Conservation (phyloP, 2,113 vertebrate genomes). For the Lamprologus tigripictilis region DNA sequence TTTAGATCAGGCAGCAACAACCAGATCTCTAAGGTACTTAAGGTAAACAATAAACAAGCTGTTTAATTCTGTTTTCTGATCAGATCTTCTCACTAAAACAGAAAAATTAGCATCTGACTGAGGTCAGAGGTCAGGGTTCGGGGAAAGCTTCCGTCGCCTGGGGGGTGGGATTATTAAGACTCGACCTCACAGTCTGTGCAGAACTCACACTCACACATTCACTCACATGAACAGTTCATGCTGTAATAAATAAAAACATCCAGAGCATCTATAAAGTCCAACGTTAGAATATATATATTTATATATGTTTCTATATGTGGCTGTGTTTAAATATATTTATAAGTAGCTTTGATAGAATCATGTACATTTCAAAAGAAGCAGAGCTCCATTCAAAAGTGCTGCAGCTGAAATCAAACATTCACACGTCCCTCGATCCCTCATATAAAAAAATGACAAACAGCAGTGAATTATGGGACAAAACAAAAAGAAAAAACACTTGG, state of each 20-base stretch:
- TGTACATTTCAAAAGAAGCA: background rate
- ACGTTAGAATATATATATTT: constrained; percentile 20
- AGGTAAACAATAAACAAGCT: background rate
- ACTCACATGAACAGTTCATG: constrained; percentile 24
- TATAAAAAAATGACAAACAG: background rate
- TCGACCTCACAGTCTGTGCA: constrained; percentile 14
- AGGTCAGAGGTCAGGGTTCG: background rate
- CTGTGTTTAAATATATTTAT: constrained; percentile 25
- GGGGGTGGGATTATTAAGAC: constrained; percentile 26
- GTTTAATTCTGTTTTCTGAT: background rate
- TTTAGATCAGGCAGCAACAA: background rate
- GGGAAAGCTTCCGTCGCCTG: background rate
- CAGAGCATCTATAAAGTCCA: constrained; percentile 18
- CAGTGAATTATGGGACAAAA: background rate
- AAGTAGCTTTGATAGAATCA: background rate
- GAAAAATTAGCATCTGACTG: background rate
- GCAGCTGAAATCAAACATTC: background rate
- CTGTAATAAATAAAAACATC: constrained; percentile 62
- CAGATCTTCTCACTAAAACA: background rate
- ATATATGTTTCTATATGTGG: background rate
- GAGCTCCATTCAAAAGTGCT: background rate
- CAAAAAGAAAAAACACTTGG: rapidly evolving
- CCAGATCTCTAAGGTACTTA: background rate
- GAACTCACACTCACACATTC: background rate
- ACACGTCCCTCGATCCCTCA: background rate